These are phyloP conservation scores for Chaitophorus viminalis DNA, from an alignment of 2,888 invertebrate species.

Conservation along the genomic window DNA sequence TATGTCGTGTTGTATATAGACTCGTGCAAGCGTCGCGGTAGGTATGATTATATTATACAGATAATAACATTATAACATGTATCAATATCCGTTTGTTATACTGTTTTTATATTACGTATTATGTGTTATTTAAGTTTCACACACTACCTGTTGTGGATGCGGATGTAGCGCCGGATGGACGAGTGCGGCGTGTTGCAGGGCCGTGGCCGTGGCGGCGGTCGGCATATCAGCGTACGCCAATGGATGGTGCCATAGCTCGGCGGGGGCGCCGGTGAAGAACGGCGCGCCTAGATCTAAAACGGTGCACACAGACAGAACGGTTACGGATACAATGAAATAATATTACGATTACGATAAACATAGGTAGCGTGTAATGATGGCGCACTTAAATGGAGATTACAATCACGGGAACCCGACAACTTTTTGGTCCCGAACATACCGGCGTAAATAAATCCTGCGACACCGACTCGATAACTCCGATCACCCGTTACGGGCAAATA, in stretches of 20 bases:
- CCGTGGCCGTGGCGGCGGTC: conserved; percentile 79
- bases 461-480: no score
- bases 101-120: background rate
- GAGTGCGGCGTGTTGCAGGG: conserved; percentile 87
- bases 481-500: no score
- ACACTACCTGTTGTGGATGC: conserved; percentile 69
- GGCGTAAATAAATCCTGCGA: no score
- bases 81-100: no score
- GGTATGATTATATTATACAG: no score
- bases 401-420: no score
- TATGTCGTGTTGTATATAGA: background rate
- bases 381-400: no score
- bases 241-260: conserved; percentile 94
- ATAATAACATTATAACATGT: no score
- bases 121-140: background rate
- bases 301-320: background rate
- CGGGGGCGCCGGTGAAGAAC: conserved; percentile 90
- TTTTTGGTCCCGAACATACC: no score
- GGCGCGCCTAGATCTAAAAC: conserved; percentile 89
- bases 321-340: no score
- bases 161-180: conserved; percentile 97
- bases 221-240: conserved; percentile 75
- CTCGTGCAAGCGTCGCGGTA: background rate
- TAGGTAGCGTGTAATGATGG: no score
- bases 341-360: no score